Evolutionary conservation across 2,888 invertebrate species (phyloP).

Genomic region (Sphinx pinastri): DNA sequence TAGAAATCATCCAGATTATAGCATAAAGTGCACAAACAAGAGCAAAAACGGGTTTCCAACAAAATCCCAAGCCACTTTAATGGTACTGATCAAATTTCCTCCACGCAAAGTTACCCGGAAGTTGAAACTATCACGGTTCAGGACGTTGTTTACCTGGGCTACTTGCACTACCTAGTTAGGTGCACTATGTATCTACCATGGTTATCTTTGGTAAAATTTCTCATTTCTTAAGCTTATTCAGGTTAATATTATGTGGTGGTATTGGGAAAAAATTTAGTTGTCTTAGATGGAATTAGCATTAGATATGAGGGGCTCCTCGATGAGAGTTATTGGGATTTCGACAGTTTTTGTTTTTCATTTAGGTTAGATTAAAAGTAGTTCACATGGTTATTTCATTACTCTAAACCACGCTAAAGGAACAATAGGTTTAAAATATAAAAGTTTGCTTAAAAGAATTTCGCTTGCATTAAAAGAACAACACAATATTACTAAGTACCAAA

Average conservation of each 20-base stretch:
- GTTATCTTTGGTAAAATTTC: not conserved
- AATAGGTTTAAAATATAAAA: too few relatives aligned
- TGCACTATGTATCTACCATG: not conserved
- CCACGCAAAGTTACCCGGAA: constrained; percentile 26
- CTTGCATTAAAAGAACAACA: not conserved
- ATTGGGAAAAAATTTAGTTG: too few relatives aligned
- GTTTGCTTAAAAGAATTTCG: too few relatives aligned
- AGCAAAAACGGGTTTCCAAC: constrained; percentile 25
- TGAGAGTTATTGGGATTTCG: too few relatives aligned
- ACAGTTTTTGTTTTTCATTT: too few relatives aligned
- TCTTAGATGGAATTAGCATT: too few relatives aligned
- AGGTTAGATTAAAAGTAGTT: too few relatives aligned
- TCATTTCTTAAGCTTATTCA: not conserved
- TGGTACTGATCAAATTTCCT: constrained; percentile 36
- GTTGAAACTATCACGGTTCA: constrained; percentile 24
- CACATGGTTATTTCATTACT: too few relatives aligned
- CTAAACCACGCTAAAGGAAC: too few relatives aligned
- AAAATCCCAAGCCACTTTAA: constrained; percentile 34
- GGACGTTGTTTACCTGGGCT: constrained; percentile 23
- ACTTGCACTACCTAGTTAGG: not conserved
- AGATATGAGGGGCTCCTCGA: too few relatives aligned
- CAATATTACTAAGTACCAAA: not conserved
- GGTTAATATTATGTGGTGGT: too few relatives aligned
- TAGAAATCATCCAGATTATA: not conserved
- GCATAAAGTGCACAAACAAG: constrained; percentile 6